Evolutionary conservation across 1,140 invertebrate genomes (phyloP).

Genomic region (Anadara kagoshimensis): DNA sequence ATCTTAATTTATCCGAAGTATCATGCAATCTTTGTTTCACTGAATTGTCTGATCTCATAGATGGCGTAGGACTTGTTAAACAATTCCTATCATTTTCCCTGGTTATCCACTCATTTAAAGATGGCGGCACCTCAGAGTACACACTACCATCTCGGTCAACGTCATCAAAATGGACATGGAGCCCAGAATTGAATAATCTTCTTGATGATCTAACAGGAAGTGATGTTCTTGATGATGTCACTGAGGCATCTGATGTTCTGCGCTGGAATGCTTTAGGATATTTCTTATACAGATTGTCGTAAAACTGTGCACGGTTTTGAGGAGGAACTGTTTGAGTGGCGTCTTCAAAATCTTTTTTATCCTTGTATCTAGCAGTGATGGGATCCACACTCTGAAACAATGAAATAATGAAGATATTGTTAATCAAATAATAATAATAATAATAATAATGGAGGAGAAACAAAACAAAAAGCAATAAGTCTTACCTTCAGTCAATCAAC

Average conservation of each 20-base stretch:
- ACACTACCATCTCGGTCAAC: slow-evolving; percentile 27
- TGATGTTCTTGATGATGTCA: slow-evolving; percentile 7
- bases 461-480: too few species aligned
- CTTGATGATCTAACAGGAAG: slow-evolving; percentile 17
- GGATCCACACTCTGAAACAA: too few species aligned
- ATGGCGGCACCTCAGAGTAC: slow-evolving; percentile 22
- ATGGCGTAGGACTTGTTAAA: slow-evolving; percentile 39
- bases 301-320: slow-evolving; percentile 22
- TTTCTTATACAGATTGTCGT: slow-evolving; percentile 29
- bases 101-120: slow-evolving; percentile 21
- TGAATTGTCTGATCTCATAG: slow-evolving; percentile 26
- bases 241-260: neutral
- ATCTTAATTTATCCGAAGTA: slow-evolving; percentile 19
- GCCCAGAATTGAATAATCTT: slow-evolving; percentile 30
- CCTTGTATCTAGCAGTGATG: too few species aligned
- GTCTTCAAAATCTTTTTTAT: too few species aligned
- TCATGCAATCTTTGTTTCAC: slow-evolving; percentile 13
- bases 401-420: too few species aligned
- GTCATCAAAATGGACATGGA: slow-evolving; percentile 31
- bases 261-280: slow-evolving; percentile 37
- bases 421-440: too few species aligned
- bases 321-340: neutral
- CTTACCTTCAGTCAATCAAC: too few species aligned
- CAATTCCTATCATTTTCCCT: slow-evolving; percentile 19
- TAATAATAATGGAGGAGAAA: too few species aligned